Percentiles rank a stretch among this genome's conserved stretches.
Evolutionary conservation across 2,113 vertebrate species (phyloP).

Genomic region (western clawed frog (Xenopus tropicalis)): UCB_Xtro_10.0 CM004443.2:149598501-149599000

Average conservation of each 20-base stretch:
- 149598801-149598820: constrained; percentile 40
- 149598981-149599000: constrained; percentile 47
- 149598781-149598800: constrained; percentile 7
- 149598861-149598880: constrained; percentile 30
- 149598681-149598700: background rate
- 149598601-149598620: constrained; percentile 6
- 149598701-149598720: background rate
- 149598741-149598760: constrained; percentile 45
- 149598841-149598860: constrained; percentile 26
- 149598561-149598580: background rate
- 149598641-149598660: background rate
- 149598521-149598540: background rate
- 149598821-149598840: constrained; percentile 36
- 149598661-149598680: constrained; percentile 4
- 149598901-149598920: constrained; percentile 56
- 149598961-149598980: constrained; percentile 46
- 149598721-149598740: constrained; percentile 44
- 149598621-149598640: constrained; percentile 3
- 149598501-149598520: background rate
- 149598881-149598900: constrained; percentile 51
- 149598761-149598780: constrained; percentile 26
- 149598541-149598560: background rate
- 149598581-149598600: constrained; percentile 10
- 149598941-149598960: constrained; percentile 46
- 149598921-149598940: constrained; percentile 56